Conservation (phyloP, 2,797 vertebrate species). For the Propithecus deckenii region DNA sequence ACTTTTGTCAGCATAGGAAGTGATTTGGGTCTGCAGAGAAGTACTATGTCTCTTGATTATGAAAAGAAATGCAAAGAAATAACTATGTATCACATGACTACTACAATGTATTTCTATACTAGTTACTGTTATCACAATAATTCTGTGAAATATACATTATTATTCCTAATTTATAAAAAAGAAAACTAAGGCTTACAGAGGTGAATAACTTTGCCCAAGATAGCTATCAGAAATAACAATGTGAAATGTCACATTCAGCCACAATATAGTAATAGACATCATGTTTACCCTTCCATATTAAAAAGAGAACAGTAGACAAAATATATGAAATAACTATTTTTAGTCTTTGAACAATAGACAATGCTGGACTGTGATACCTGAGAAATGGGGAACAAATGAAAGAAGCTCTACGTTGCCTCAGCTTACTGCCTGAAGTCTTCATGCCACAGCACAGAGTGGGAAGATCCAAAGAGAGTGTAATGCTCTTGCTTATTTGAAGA, state of each 20-base stretch:
- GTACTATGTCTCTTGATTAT: background rate
- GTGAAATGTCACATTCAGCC: background rate
- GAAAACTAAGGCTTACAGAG: background rate
- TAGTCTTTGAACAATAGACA: background rate
- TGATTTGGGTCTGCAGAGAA: background rate
- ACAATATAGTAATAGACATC: background rate
- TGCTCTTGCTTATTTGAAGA: background rate
- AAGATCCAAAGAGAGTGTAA: background rate
- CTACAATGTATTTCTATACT: background rate
- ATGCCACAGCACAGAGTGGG: background rate
- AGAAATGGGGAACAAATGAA: background rate
- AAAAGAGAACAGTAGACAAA: background rate
- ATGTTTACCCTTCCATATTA: background rate
- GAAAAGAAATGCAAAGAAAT: background rate
- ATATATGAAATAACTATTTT: background rate
- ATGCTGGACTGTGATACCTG: background rate
- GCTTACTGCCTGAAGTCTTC: background rate
- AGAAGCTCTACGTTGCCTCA: rapidly evolving
- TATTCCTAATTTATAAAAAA: background rate
- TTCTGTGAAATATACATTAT: background rate
- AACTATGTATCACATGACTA: background rate
- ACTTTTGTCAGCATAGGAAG: background rate
- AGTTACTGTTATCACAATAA: background rate
- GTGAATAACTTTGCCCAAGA: background rate
- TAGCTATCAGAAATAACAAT: background rate